Percentiles rank a stretch among this genome's conserved stretches.
These are phyloP conservation scores for Himantopus leucocephalus DNA, from an alignment of 2,113 vertebrate species.

Conservation along the genomic window DNA sequence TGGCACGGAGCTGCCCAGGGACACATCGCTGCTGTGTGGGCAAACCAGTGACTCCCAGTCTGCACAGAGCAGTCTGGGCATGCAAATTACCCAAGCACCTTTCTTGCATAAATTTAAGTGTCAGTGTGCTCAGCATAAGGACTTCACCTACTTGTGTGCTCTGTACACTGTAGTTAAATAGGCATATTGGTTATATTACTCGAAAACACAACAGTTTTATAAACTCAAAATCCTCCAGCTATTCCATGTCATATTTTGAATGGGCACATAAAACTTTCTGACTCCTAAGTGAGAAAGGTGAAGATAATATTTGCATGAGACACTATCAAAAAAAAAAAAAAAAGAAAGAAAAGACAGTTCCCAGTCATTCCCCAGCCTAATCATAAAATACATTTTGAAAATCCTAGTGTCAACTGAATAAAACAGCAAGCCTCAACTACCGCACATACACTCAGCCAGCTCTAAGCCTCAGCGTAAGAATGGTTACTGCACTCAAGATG, in stretches of 20 bases:
- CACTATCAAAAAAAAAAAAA: neutral
- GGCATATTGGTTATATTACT: neutral
- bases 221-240: neutral
- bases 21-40: accelerated
- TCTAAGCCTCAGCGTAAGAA: neutral
- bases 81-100: neutral
- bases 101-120: neutral
- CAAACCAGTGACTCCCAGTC: neutral
- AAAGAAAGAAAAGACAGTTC: neutral
- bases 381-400: neutral
- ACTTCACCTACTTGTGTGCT: neutral
- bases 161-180: neutral
- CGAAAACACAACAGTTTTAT: neutral
- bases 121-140: neutral
- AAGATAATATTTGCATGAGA: neutral
- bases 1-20: accelerated
- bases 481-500: neutral
- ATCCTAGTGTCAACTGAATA: neutral
- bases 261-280: neutral
- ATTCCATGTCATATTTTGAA: neutral
- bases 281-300: neutral
- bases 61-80: accelerated
- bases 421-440: neutral
- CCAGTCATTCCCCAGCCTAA: neutral
- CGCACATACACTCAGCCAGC: neutral